Evolutionary conservation across 1,140 invertebrate genomes (phyloP).

Genomic region (Radopholus similis): DNA sequence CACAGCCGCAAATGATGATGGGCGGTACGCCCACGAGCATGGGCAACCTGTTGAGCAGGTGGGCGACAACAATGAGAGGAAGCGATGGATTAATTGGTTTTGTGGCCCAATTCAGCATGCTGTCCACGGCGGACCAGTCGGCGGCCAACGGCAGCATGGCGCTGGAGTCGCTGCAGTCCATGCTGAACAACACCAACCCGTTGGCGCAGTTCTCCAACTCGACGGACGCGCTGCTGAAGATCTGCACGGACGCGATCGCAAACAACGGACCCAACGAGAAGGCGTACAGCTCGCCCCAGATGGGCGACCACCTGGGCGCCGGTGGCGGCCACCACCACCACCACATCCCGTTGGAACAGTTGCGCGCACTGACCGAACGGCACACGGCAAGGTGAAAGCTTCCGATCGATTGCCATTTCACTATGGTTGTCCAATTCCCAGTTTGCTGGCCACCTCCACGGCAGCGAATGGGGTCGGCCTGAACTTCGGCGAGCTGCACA

Average conservation of each 20-base stretch:
- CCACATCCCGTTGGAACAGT: constrained; percentile 34
- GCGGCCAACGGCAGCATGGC: background rate
- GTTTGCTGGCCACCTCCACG: constrained; percentile 72
- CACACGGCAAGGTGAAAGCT: too few species aligned
- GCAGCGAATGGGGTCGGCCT: constrained; percentile 1
- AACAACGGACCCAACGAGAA: constrained; percentile 31
- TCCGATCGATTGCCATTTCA: too few species aligned
- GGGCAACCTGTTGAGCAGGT: background rate
- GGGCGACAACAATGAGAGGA: background rate
- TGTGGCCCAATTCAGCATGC: background rate
- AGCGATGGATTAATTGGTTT: background rate
- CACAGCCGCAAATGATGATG: background rate
- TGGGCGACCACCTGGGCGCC: too few species aligned
- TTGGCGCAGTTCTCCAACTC: constrained; percentile 9
- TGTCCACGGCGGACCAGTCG: background rate
- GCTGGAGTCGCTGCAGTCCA: constrained; percentile 12
- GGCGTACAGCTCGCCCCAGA: constrained; percentile 3
- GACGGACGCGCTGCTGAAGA: constrained; percentile 41
- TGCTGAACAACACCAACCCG: constrained; percentile 12
- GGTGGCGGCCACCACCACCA: too few species aligned
- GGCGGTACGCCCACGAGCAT: background rate
- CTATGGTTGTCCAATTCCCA: too few species aligned
- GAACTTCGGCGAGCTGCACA: constrained; percentile 2
- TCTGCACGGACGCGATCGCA: constrained; percentile 37
- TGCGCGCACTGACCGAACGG: constrained; percentile 66